Conservation (phyloP, 2,113 vertebrate species). For the Fregata magnificens region DNA sequence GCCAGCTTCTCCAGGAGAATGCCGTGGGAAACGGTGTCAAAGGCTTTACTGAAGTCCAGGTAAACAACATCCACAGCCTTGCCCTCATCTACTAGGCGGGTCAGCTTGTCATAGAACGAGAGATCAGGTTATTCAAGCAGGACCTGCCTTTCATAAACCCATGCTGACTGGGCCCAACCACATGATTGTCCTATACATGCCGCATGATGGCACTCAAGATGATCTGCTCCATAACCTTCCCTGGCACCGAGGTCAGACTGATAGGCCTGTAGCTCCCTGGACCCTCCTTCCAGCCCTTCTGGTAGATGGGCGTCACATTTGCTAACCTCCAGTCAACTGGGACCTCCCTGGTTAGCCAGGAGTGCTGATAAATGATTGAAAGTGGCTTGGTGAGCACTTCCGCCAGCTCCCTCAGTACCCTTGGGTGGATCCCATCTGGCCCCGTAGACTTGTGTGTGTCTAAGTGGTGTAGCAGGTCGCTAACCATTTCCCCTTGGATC, state of each 20-base stretch:
- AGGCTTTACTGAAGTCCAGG: neutral
- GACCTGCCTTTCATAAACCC: neutral
- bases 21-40: neutral
- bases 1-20: neutral
- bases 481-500: neutral
- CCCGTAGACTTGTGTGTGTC: neutral
- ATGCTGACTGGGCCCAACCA: neutral
- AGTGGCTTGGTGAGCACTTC: neutral
- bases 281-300: neutral
- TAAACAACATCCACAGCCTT: neutral
- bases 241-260: rapidly evolving
- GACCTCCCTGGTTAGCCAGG: neutral
- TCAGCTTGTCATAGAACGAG: neutral
- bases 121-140: neutral
- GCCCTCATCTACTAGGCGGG: neutral
- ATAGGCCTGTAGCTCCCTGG: neutral
- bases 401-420: neutral
- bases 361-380: neutral
- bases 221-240: neutral
- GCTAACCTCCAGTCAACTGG: neutral
- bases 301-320: no score
- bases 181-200: neutral
- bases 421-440: no score
- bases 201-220: neutral
- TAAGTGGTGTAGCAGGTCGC: neutral